Evolutionary conservation across 64 coral and sea anemone species (phyloP).

Genomic region (Montipora sp.): DNA sequence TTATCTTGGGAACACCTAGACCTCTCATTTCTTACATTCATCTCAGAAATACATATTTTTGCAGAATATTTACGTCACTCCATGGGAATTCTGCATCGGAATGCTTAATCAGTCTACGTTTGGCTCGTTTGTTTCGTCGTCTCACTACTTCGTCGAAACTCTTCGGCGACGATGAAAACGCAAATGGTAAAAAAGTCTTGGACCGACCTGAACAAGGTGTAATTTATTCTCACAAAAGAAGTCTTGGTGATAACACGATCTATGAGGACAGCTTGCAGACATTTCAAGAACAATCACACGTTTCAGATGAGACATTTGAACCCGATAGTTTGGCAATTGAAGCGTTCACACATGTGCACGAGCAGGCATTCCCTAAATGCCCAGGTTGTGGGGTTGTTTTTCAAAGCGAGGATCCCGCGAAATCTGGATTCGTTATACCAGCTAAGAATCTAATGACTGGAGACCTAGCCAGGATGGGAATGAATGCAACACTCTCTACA

Average conservation of each 20-base stretch:
- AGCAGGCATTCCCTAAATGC: conserved; percentile 62
- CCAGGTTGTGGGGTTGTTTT: conserved; percentile 83
- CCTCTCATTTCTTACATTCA: neutral
- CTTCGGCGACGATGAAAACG: neutral
- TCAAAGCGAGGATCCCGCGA: conserved; percentile 71
- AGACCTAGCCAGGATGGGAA: neutral
- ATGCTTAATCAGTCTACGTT: neutral
- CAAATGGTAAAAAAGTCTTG: neutral
- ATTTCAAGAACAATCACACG: neutral
- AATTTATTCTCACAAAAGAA: neutral
- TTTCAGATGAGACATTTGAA: neutral
- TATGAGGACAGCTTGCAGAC: neutral
- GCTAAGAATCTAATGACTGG: conserved; percentile 64
- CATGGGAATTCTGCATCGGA: neutral
- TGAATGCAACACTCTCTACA: neutral
- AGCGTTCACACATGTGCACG: conserved; percentile 4
- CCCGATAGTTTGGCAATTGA: conserved; percentile 4
- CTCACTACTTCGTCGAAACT: neutral
- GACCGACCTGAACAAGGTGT: neutral
- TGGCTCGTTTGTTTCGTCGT: neutral
- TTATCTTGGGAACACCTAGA: neutral
- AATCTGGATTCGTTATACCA: conserved; percentile 69
- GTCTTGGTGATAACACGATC: neutral
- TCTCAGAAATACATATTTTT: neutral
- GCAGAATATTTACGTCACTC: neutral